phyloP scores from a whole-genome alignment of 2,797 vertebrate species.

The Masticophis lateralis region DNA sequence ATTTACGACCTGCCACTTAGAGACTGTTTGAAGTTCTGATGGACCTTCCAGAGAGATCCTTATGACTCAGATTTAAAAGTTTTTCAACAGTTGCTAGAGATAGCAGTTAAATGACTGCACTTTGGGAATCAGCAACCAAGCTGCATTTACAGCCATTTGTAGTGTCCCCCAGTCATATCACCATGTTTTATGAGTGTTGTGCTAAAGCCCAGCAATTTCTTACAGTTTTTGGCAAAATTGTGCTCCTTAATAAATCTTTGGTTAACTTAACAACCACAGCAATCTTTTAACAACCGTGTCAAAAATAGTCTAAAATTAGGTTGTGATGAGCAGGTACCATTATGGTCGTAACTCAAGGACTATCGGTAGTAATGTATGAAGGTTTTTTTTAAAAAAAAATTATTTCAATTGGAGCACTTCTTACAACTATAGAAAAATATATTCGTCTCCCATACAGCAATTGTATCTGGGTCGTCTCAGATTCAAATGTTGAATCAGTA shows the following conservation, averaged over 20 bases:
- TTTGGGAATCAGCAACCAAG: neutral
- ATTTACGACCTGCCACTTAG: neutral
- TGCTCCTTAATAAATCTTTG: neutral
- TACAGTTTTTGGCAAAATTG: neutral
- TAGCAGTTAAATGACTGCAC: neutral
- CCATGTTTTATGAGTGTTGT: neutral
- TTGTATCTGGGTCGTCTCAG: neutral
- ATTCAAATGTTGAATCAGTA: neutral
- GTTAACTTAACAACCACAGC: neutral
- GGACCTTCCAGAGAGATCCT: neutral
- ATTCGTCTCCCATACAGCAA: neutral
- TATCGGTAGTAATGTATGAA: neutral
- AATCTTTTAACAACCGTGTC: neutral
- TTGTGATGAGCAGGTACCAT: neutral
- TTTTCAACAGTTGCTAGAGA: neutral
- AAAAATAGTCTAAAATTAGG: neutral
- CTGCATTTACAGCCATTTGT: neutral
- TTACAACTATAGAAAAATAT: neutral
- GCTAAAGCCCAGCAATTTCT: neutral
- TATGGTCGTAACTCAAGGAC: neutral
- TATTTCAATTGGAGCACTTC: neutral
- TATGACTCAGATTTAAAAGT: neutral
- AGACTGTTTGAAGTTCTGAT: neutral
- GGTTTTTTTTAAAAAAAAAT: neutral
- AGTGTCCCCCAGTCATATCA: neutral